Base-by-base conservation (phyloP, 1,140 invertebrate species). In the Calephelis virginiensis region DNA sequence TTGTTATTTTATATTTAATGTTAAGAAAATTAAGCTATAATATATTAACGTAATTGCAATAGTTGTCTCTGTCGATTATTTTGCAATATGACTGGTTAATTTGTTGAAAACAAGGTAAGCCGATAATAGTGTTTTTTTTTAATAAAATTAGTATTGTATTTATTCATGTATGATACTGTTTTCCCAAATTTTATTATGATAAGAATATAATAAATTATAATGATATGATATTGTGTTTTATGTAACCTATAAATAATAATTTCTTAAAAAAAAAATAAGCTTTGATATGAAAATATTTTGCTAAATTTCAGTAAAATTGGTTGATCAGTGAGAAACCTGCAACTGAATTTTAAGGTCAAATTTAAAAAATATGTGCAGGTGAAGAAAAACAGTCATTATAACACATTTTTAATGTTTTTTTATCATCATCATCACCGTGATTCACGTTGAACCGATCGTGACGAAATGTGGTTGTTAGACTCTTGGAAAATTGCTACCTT, bases 121-220 rank as follows among this genome's bases (percentile, higher is more conserved):
- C 67, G 71, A 68, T 84, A 72, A 78, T 69, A 85, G 83, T 82
- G 81, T 86, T 86, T 85, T 82, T 72, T 75, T 70, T 67, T 70
- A 74, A 7, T 43, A 43, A 43, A 43, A 83, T 78, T 89, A 86
- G 83, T 82, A 86, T 85, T 90, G 85, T 89, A 89, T 90, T 90
- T 89, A 89, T 88, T 88, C 80, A 81, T 90, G 86, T 90, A 90
- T 89, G 76, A 90, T 89, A 90, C 80, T 85, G 83, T 89, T 90
- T 85, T 81, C 78, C 78, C 84, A 80, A 90, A 89, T 85, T 90
- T 84, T 84, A 90, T 87, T 87, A 86, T 86, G 82, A 76, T 90
- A 90, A 90, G 85, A 88, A 81, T 88, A 89, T 89, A 82, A 77
- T 75, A 56, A 56, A 90, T 85, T 86, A 86, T 86, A 86, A 80